A percentile compares a stretch with the other conserved stretches of the same genome.
Evolutionary conservation across 1,140 invertebrate species (phyloP).

Genomic region (Ganaspis sp.): DNA sequence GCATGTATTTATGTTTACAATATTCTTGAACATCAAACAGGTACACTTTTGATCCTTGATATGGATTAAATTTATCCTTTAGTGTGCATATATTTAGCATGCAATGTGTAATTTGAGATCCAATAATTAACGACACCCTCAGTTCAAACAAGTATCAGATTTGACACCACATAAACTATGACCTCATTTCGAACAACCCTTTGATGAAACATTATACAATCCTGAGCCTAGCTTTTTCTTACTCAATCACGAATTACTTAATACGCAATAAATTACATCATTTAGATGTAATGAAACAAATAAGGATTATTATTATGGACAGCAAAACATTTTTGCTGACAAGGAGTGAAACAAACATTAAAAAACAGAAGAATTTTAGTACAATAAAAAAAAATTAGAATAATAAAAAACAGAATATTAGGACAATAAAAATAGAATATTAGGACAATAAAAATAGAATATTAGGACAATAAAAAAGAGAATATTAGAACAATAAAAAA

Average conservation of each 20-base stretch:
- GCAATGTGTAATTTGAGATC: slow-evolving; percentile 46
- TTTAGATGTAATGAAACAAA: too few relatives aligned
- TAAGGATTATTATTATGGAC: too few relatives aligned
- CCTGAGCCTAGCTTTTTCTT: neutral
- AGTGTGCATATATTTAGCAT: neutral
- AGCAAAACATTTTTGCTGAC: too few relatives aligned
- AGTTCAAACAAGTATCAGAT: slow-evolving; percentile 57
- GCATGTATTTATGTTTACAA: neutral
- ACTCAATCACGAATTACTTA: neutral
- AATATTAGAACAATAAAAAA: too few relatives aligned
- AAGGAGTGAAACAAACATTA: too few relatives aligned
- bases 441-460: too few relatives aligned
- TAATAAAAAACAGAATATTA: too few relatives aligned
- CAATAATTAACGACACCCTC: slow-evolving; percentile 69
- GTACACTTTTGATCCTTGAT: neutral
- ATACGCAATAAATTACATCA: too few relatives aligned
- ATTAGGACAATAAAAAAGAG: too few relatives aligned
- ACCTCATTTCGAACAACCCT: slow-evolving; percentile 60
- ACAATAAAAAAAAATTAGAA: too few relatives aligned
- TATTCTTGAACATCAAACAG: neutral
- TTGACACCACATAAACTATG: slow-evolving; percentile 62
- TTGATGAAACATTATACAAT: slow-evolving; percentile 45
- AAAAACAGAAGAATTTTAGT: too few relatives aligned
- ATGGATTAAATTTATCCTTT: neutral
- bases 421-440: too few relatives aligned